Percentiles rank a stretch among this genome's conserved stretches.
Evolutionary conservation across 2,113 vertebrate species (phyloP).

Genomic region (Phasianus colchicus): DNA sequence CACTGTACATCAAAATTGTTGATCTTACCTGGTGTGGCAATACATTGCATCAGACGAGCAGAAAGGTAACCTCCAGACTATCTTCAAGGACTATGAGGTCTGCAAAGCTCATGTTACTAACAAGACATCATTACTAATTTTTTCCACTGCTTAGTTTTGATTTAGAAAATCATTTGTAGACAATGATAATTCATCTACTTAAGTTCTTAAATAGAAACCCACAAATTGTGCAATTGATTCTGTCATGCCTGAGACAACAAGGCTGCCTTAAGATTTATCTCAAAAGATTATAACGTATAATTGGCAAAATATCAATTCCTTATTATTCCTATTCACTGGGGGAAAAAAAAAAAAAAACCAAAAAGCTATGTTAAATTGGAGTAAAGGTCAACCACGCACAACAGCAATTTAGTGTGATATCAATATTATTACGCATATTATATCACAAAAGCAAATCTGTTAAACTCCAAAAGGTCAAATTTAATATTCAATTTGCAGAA

Average conservation of each 20-base stretch:
- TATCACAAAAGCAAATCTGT: background rate
- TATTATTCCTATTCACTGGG: background rate
- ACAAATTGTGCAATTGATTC: slow-evolving; percentile 35
- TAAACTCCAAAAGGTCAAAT: background rate
- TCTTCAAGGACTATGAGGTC: background rate
- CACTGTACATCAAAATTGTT: background rate
- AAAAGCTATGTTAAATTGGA: background rate
- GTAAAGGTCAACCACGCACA: slow-evolving; percentile 9
- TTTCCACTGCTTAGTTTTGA: slow-evolving; percentile 36
- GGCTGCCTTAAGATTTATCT: slow-evolving; percentile 45
- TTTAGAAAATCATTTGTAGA: slow-evolving; percentile 40
- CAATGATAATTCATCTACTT: slow-evolving; percentile 18
- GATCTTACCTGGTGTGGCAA: background rate
- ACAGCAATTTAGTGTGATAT: background rate
- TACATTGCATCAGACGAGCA: background rate
- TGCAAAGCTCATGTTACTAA: background rate
- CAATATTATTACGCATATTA: background rate
- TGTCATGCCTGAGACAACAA: background rate
- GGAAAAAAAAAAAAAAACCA: background rate
- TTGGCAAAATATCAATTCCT: slow-evolving; percentile 49
- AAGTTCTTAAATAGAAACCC: slow-evolving; percentile 48
- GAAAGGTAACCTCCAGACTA: background rate
- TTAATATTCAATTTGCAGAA: background rate
- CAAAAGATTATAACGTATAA: background rate
- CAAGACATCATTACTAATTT: slow-evolving; percentile 5